Evolutionary conservation across 2,797 vertebrate genomes (phyloP).

Genomic region (Rhadinocentrus ornatus): DNA sequence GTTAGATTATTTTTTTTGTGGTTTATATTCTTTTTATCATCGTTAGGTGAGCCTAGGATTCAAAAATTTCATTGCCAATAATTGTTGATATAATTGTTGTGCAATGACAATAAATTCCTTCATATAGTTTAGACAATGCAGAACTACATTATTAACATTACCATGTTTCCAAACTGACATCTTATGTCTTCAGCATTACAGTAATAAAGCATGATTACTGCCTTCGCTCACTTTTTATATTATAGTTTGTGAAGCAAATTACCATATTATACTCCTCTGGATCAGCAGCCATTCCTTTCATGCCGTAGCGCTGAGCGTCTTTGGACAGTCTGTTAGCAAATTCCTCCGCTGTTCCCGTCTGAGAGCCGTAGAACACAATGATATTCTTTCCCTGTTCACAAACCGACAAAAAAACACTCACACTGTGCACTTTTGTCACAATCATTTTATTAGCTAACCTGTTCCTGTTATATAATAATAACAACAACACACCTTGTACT

Average conservation of each 20-base stretch:
- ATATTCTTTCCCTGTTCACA: conserved; percentile 88
- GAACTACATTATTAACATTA: neutral
- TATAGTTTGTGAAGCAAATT: conserved; percentile 48
- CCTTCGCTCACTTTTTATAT: neutral
- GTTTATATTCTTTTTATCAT: too few relatives aligned
- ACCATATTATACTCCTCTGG: conserved; percentile 98
- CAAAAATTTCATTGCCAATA: too few relatives aligned
- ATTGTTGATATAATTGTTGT: too few relatives aligned
- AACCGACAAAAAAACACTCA: conserved; percentile 3
- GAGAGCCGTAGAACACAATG: conserved; percentile 97
- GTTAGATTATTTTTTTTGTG: too few relatives aligned
- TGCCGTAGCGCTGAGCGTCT: conserved; percentile 95
- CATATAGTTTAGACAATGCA: neutral
- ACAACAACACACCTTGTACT: neutral
- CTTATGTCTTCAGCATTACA: neutral
- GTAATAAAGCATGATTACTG: conserved; percentile 10
- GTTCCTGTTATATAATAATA: neutral
- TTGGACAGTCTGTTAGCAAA: conserved; percentile 95
- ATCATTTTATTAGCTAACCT: neutral
- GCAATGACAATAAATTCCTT: too few relatives aligned
- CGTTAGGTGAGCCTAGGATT: too few relatives aligned
- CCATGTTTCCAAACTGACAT: neutral
- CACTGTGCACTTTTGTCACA: neutral
- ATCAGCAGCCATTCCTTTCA: conserved; percentile 95
- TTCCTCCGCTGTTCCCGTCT: conserved; percentile 96